Evolutionary conservation across 2,113 vertebrate genomes (phyloP).

Genomic region (Paratilapia polleni): DNA sequence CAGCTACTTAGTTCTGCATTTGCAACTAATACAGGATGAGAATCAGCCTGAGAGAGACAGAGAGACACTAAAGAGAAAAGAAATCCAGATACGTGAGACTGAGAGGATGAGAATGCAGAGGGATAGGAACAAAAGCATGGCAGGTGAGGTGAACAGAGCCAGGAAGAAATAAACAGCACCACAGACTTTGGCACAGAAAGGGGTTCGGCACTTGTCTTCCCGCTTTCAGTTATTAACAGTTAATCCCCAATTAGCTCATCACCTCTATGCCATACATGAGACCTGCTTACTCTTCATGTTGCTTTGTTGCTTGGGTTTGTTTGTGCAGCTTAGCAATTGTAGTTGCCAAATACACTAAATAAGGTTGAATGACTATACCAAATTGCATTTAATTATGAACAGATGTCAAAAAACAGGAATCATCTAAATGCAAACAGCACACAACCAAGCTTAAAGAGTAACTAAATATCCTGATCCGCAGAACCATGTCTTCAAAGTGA

Average conservation of each 20-base stretch:
- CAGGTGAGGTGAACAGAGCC: slow-evolving; percentile 51
- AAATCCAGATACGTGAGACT: slow-evolving; percentile 32
- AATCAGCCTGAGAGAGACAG: slow-evolving; percentile 49
- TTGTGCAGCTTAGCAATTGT: slow-evolving; percentile 34
- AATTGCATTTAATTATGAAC: slow-evolving; percentile 34
- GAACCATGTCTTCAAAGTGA: background rate
- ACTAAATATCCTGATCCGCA: background rate
- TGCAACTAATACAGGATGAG: slow-evolving; percentile 69
- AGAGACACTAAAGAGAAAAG: slow-evolving; percentile 19
- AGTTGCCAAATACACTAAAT: slow-evolving; percentile 46
- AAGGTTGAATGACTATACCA: slow-evolving; percentile 3
- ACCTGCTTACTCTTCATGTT: slow-evolving; percentile 47
- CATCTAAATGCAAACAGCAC: background rate
- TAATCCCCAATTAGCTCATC: slow-evolving; percentile 78
- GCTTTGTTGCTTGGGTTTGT: slow-evolving; percentile 52
- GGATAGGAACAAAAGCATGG: slow-evolving; percentile 49
- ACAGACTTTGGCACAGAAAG: slow-evolving; percentile 41
- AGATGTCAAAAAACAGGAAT: background rate
- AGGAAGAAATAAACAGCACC: slow-evolving; percentile 22
- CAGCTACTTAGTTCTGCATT: slow-evolving; percentile 73
- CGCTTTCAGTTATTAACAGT: slow-evolving; percentile 62
- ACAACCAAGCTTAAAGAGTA: background rate
- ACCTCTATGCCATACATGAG: slow-evolving; percentile 53
- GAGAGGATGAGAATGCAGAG: slow-evolving; percentile 32
- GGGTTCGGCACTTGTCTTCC: slow-evolving; percentile 54